Evolutionary conservation across 2,888 invertebrate genomes (phyloP), one percentile per base, ranked within the genome.

Genomic region (Dioctria rufipes): DNA sequence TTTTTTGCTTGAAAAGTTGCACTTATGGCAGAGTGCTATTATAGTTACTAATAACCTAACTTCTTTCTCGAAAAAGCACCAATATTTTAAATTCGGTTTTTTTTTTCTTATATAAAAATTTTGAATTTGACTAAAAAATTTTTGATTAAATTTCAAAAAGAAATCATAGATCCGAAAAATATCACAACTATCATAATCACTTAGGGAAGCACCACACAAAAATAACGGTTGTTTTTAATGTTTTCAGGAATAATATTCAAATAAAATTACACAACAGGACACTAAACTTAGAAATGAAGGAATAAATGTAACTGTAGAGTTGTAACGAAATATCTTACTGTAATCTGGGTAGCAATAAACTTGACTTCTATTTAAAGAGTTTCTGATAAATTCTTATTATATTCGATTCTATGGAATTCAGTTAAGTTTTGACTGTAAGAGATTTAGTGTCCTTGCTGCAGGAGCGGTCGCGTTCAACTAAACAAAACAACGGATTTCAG

Each of bases 401-500:
- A 77, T 51, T 61, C 69, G 69, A 39, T 80, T 43, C 39, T 60
- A 5, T 54, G 42, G 39, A 61, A 42, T 61, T 25, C 73, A 75
- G 8, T 65, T 69, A 39, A 51, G 25, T 25, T 58, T 71, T 63
- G 13, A 40, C 63, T 63, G 61, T 61, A 6, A 11, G n/a, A 11
- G 4, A 54, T 54, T 54, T 8, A 84, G 85, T 86, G 87, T 88
- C 88, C 88, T 88, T 87, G 86, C 88, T 87, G 86, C 86, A 88
- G 88, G 87, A 88, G 85, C 87, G 85, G 83, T 86, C 87, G 87
- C 88, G 87, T 87, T 85, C 87, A 87, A 88, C 87, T 88, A 85
- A 87, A 85, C 85, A 77, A 82, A 81, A 82, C 81, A 81, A 69
- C 51, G 69, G 63, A 13, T 25, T 71, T 42, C 78, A 75, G 65